A percentile compares a stretch with the other conserved stretches of the same genome.
Conservation (phyloP, 2,797 vertebrate species). For the Ctenopoma multispine region DNA sequence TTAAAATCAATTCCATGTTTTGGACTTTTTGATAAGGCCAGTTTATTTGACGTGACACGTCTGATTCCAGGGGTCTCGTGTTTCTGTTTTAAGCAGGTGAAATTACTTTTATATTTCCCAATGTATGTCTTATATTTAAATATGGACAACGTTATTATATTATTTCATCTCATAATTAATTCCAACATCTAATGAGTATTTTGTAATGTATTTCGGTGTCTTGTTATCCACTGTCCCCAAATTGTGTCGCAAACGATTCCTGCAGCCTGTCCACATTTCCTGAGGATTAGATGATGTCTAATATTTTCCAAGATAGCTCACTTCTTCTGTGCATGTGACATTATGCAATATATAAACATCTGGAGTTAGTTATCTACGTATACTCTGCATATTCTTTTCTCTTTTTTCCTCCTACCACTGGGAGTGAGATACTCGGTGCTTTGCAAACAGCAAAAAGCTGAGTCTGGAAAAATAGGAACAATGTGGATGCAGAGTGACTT, state of each 20-base stretch:
- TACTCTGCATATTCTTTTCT: conserved; percentile 39
- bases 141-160: too few species aligned
- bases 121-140: too few species aligned
- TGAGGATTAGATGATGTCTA: conserved; percentile 63
- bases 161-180: too few species aligned
- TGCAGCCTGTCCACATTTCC: conserved; percentile 74
- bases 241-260: conserved; percentile 47
- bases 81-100: too few species aligned
- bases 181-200: too few species aligned
- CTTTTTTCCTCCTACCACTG: conserved; percentile 20
- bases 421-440: conserved; percentile 27
- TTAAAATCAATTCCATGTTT: too few species aligned
- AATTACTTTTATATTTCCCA: too few species aligned
- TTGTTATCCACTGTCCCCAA: conserved; percentile 16
- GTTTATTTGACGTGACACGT: too few species aligned
- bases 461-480: not conserved
- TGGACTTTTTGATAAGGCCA: too few species aligned
- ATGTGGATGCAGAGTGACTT: conserved; percentile 5
- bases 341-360: conserved; percentile 80
- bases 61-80: too few species aligned
- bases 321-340: conserved; percentile 71
- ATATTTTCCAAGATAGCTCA: conserved; percentile 79
- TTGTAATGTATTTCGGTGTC: conserved; percentile 3
- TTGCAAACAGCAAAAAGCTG: conserved; percentile 16
- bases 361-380: conserved; percentile 66